Conservation (phyloP, 2,797 vertebrate species). For the Paedocypris micromegethes region DNA sequence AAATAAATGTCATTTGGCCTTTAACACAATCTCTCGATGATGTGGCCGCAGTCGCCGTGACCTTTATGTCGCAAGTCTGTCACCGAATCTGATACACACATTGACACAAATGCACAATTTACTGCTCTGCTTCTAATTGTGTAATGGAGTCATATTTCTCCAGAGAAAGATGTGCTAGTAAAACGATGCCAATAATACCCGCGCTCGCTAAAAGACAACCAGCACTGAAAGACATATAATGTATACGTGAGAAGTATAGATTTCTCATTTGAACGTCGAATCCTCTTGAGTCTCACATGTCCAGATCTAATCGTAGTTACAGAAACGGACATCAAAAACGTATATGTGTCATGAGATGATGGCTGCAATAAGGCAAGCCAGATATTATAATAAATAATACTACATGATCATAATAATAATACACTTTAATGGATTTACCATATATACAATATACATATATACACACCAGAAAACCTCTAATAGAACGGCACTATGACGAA, state of each 20-base stretch:
- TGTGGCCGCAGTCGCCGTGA: neutral
- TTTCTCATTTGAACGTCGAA: conserved; percentile 25
- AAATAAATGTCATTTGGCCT: conserved; percentile 5
- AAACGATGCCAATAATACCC: conserved; percentile 42
- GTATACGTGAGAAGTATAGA: conserved; percentile 26
- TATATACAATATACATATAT: too few species aligned
- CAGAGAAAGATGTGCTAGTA: conserved; percentile 29
- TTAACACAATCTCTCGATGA: conserved; percentile 10
- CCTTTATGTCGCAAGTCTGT: conserved; percentile 26
- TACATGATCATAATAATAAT: too few species aligned
- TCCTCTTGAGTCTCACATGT: conserved; percentile 22
- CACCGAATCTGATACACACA: conserved; percentile 22
- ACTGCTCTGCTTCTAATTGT: conserved; percentile 39
- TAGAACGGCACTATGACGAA: too few species aligned
- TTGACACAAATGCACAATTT: conserved; percentile 34
- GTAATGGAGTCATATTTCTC: conserved; percentile 44
- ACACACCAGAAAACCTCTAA: too few species aligned
- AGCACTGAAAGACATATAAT: conserved; percentile 37
- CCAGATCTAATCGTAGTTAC: conserved; percentile 14
- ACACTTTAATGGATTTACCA: too few species aligned
- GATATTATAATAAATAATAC: too few species aligned
- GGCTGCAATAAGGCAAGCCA: too few species aligned
- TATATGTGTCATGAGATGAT: neutral
- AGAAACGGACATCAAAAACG: conserved; percentile 9
- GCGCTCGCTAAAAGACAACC: conserved; percentile 39